phyloP scores from a whole-genome alignment of 2,888 invertebrate genomes.

The Masnerella sp. region DNA sequence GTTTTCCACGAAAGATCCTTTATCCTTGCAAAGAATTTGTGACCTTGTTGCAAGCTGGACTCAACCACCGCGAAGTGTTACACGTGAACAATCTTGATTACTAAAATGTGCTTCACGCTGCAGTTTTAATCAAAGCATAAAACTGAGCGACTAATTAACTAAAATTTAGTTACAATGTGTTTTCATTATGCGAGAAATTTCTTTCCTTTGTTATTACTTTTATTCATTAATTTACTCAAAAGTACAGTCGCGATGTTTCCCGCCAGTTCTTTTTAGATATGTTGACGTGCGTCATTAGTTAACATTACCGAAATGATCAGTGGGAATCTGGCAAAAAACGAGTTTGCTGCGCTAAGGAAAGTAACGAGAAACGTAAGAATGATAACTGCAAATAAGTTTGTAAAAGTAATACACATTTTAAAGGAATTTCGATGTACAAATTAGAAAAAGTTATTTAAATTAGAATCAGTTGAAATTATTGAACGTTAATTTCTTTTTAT shows the following conservation, averaged over 20 bases:
- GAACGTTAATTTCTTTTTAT: conserved; percentile 7
- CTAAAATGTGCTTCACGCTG: conserved; percentile 63
- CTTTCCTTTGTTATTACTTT: too few species aligned
- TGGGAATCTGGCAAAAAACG: conserved; percentile 1
- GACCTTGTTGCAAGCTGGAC: conserved; percentile 87
- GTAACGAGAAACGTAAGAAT: conserved; percentile 14
- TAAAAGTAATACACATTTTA: conserved; percentile 29
- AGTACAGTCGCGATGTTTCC: background rate
- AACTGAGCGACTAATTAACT: conserved; percentile 6
- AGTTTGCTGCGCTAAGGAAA: conserved; percentile 25
- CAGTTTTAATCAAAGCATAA: conserved; percentile 35
- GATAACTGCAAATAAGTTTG: conserved; percentile 21
- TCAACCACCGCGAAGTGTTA: conserved; percentile 93
- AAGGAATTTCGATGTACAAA: conserved; percentile 38
- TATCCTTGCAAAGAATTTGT: conserved; percentile 79
- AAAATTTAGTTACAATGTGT: conserved; percentile 26
- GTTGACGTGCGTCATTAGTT: background rate
- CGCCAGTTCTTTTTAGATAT: conserved; percentile 6
- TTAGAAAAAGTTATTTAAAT: conserved; percentile 31
- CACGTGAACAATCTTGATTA: conserved; percentile 96
- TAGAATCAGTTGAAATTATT: conserved; percentile 25
- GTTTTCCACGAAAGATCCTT: conserved; percentile 93
- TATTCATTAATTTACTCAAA: conserved; percentile 4
- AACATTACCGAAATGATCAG: conserved; percentile 4
- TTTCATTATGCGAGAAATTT: too few species aligned